These are phyloP conservation scores for Dexiosoma caninum DNA, from an alignment of 2,888 invertebrate genomes.

Conservation along the genomic window DNA sequence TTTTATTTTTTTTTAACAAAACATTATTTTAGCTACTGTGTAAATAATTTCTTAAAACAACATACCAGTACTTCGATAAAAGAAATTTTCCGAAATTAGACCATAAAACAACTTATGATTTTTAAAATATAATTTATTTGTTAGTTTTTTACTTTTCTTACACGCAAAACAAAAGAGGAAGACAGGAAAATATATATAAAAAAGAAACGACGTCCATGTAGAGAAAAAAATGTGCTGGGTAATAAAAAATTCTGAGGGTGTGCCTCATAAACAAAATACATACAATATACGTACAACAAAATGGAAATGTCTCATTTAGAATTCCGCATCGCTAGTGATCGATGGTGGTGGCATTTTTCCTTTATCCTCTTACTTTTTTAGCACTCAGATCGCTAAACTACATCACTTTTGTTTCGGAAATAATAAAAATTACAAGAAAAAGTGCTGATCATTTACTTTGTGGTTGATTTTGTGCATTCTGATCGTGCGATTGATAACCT, in stretches of 20 bases:
- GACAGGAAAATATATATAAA: not conserved
- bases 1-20: not conserved
- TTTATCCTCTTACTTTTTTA: conserved; percentile 10
- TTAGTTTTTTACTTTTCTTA: not conserved
- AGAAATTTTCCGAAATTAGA: conserved; percentile 29
- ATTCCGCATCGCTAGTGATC: not conserved
- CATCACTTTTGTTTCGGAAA: conserved; percentile 2
- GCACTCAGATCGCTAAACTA: conserved; percentile 5
- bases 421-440: conserved; percentile 20
- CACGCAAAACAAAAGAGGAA: conserved; percentile 5
- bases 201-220: no score
- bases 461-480: conserved; percentile 31
- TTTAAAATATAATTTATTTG: not conserved
- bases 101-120: conserved; percentile 45
- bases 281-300: not conserved
- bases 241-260: conserved; percentile 60
- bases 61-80: conserved; percentile 20
- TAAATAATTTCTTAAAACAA: conserved; percentile 42
- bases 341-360: conserved; percentile 38
- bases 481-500: conserved; percentile 49
- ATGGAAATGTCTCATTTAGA: conserved; percentile 6
- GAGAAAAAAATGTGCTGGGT: conserved; percentile 22
- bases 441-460: conserved; percentile 36
- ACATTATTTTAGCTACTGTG: conserved; percentile 20
- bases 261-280: conserved; percentile 40